Conservation (phyloP, 2,797 vertebrate genomes). For the Brotula barbata region DNA sequence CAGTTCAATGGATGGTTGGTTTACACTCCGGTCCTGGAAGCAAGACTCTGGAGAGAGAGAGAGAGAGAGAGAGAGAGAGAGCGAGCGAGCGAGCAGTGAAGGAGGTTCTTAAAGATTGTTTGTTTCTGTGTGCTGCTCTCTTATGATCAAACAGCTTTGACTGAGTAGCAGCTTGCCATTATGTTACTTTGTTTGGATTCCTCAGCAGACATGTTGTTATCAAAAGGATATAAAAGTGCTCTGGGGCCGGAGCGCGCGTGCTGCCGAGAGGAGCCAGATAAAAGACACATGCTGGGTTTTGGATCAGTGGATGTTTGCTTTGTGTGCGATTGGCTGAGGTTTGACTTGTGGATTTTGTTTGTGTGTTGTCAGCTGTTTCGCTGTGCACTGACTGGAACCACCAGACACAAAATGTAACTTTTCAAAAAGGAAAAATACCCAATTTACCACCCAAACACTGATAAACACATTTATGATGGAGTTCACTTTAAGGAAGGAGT, state of each 20-base stretch:
- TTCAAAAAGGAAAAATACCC: too few species aligned
- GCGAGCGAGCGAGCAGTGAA: background rate
- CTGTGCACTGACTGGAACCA: too few species aligned
- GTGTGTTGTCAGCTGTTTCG: slow-evolving; percentile 11
- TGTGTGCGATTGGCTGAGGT: slow-evolving; percentile 14
- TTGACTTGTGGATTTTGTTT: slow-evolving; percentile 7
- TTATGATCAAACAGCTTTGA: slow-evolving; percentile 6
- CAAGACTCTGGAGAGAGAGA: background rate
- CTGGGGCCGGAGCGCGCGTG: slow-evolving; percentile 27
- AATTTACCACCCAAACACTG: too few species aligned
- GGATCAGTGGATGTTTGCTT: slow-evolving; percentile 26
- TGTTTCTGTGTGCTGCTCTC: background rate
- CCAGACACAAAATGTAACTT: too few species aligned
- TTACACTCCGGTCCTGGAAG: too few species aligned
- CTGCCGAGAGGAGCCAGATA: slow-evolving; percentile 29
- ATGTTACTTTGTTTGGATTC: slow-evolving; percentile 31
- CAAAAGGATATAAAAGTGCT: slow-evolving; percentile 41
- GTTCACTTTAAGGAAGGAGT: too few species aligned
- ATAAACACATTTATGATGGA: too few species aligned
- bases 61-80: too few species aligned
- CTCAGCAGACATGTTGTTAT: slow-evolving; percentile 35
- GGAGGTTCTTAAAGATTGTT: background rate
- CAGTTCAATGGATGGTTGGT: too few species aligned
- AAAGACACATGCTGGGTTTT: slow-evolving; percentile 22
- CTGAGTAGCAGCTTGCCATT: slow-evolving; percentile 27